Base-by-base conservation (phyloP, 1,140 invertebrate genomes). In the Chionoecetes opilio region DNA sequence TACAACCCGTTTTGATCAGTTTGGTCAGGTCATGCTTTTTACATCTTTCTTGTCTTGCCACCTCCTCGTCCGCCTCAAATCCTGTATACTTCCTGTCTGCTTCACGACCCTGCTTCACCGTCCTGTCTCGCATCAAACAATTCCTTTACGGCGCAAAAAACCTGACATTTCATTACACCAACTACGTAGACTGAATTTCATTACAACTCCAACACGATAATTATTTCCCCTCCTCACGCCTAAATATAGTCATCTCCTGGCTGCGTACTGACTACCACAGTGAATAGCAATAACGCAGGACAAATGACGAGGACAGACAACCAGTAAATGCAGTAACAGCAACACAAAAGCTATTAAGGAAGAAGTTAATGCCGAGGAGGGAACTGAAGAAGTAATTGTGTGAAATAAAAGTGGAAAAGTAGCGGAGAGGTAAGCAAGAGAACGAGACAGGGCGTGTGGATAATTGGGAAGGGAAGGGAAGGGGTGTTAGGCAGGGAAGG, bases 401-500 rank as follows among this genome's bases (percentile, higher is more conserved):
- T 75, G 63, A 75, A 75, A 75, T n/a, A 26, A 75, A 75, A 75
- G 6, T 75, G 63, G 2, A 75, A 75, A 75, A 75, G 63, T 75
- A 75, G 1, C n/a, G 63, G 21, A 75, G 8, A 75, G 26, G 63
- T n/a, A 26, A 75, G 6, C 11, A 17, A 53, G 46, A 53, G 46
- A 53, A 17, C 11, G 63, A 75, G 63, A 75, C 21, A 75, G 63
- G 63, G 63, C 21, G 21, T 75, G 63, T 75, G 21, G 63, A 75
- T 75, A 75, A 75, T 75, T 75, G 63, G 63, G 11, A 75, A 75
- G 63, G 21, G 63, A 75, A 75, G 63, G 63, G 63, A 75, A 75
- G 63, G 63, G 63, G n/a, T 75, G 63, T 75, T 75, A n/a, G 21
- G 63, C 63, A 75, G 63, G 63, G 63, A 26, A 75, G 63, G 63